phyloP scores from a whole-genome alignment of 2,797 vertebrate genomes.

The Hippocampus kuda region DNA sequence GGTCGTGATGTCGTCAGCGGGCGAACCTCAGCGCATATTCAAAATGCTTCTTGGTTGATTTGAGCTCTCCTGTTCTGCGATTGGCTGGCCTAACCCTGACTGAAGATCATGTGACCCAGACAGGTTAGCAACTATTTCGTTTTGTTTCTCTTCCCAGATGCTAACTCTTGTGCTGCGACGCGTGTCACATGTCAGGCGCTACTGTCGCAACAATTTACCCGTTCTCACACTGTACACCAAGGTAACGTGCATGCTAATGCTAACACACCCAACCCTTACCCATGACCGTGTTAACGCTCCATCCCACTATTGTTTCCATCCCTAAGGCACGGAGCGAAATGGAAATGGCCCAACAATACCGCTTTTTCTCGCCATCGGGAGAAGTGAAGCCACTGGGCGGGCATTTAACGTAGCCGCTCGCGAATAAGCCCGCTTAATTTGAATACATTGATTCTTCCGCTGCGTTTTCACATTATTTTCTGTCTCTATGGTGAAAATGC shows the following conservation, averaged over 20 bases:
- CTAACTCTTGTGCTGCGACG: conserved; percentile 31
- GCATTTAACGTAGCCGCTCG: too few relatives aligned
- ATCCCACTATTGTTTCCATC: not conserved
- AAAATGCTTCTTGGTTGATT: not conserved
- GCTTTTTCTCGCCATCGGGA: too few relatives aligned
- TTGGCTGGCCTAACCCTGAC: conserved; percentile 12
- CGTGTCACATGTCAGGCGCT: conserved; percentile 8
- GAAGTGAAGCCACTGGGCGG: too few relatives aligned
- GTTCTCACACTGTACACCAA: conserved; percentile 51
- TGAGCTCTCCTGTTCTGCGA: conserved; percentile 1
- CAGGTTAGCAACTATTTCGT: not conserved
- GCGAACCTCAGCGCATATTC: not conserved
- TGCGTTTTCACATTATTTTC: too few relatives aligned
- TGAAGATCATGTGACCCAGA: not conserved
- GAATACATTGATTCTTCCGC: too few relatives aligned
- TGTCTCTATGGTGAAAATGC: too few relatives aligned
- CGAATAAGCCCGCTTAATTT: too few relatives aligned
- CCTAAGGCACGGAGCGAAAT: too few relatives aligned
- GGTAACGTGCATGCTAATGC: conserved; percentile 23
- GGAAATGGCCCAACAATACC: too few relatives aligned
- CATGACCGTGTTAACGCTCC: not conserved
- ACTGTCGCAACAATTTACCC: conserved; percentile 31
- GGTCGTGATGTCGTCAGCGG: not conserved
- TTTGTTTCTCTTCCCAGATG: conserved; percentile 39
- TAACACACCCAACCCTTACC: not conserved